Base-by-base conservation (phyloP, 2,888 invertebrate species). In the Neoscelio sp. region DNA sequence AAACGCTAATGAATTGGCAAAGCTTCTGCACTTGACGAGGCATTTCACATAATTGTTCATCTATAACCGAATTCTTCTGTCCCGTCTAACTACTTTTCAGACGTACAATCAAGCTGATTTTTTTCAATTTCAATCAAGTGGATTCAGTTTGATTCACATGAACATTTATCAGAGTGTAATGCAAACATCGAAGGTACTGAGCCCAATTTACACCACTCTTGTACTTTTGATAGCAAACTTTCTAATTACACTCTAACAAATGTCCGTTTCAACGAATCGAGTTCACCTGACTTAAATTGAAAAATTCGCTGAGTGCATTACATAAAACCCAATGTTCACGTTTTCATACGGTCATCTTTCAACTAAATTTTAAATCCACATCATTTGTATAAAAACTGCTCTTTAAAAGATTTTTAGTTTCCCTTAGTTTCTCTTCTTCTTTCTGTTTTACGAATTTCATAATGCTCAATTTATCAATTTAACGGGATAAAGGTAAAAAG, bases 211-310 rank as follows among this genome's bases (percentile, higher is more conserved):
- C 56, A 68, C 54, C 67, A 68, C 54, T 68, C 52, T 68, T 68
- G 54, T 68, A 68, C 67, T 68, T 58, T 68, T 58, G 68, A 42
- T 48, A 38, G 58, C 38, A 68, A 58, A 68, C 26, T 58, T 58
- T 56, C 48, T 68, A 68, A 68, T 68, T 68, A 58, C 48, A 33
- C 48, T 60, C 54, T 38, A 68, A 48, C 48, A 60, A 70, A 70
- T 70, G 48, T 60, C 50, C 70, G 48, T 40, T 60, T 50, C 33
- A 60, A 42, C 23, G 33, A 60, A 62, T 52, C 28, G 23, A 71
- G 44, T 62, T 71, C 71, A 44, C 62, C 62, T 71, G 60, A 71
- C 44, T 71, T 71, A 52, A 62, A 71, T 71, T 60, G 71, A 71
- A 71, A 71, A 71, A 71, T 62, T 44, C 62, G 30, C 38, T 23